Evolutionary conservation across 2,113 vertebrate genomes (phyloP), one percentile per base, ranked within the genome.

Genomic region (Tichodroma muraria): DNA sequence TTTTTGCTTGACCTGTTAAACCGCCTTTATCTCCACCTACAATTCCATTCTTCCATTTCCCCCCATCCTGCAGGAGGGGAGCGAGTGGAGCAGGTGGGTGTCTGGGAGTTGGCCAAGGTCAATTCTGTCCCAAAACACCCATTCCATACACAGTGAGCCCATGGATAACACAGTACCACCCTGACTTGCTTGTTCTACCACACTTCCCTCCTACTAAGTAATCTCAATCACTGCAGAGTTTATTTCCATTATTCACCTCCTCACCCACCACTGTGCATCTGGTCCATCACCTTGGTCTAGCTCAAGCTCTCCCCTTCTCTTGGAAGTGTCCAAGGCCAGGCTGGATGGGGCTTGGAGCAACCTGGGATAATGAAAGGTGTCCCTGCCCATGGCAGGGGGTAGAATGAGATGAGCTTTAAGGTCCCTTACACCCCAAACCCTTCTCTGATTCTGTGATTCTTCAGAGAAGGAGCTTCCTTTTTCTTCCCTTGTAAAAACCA

Each of bases 11-110:
- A 47, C 30, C 50, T 52, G 20, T 35, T 65, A 42, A 75, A 22
- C 21, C 25, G 28, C 14, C 64, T 78, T 42, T 11, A 69, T 24
- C 30, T 65, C 35, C 8, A 33, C 4, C 23, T 54, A 52, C 12
- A 47, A 17, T 22, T 28, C n/a, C 31, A 17, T 38, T 40, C n/a
- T 56, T 47, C 27, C 20, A 1, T 42, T 25, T 44, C 28, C 53
- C 35, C 49, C 60, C 44, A 42, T 10, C 38, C 33, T 1, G 0
- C 50, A 69, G 50, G 50, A 80, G 19, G 15, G 33, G 22, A 71
- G 59, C 0, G 0, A 80, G 40, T 2, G 7, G 7, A 80, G 33
- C 23, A 9, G 33, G 28, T 35, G 33, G 10, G 7, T 15, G 13
- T 59, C 8, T 40, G 17, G 30, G 30, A 47, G 30, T 4, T 70